Conservation (phyloP, 2,888 invertebrate genomes). For the Shargacucullia verbasci region DNA sequence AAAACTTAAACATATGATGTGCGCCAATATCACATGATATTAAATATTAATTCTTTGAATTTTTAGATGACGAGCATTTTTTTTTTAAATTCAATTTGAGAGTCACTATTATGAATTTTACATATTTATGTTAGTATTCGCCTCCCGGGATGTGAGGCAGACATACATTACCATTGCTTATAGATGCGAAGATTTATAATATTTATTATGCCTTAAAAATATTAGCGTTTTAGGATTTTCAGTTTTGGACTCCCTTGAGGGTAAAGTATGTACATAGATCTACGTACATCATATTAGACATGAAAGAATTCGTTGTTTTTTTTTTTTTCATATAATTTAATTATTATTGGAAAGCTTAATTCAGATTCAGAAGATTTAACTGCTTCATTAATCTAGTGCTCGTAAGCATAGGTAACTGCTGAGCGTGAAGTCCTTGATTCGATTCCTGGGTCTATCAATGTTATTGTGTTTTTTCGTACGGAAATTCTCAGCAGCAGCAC, state of each 20-base stretch:
- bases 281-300: too few relatives aligned
- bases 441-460: too few relatives aligned
- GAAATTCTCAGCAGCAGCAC: too few relatives aligned
- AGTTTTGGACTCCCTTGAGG: slow-evolving; percentile 10
- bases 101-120: slow-evolving; percentile 11
- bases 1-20: neutral
- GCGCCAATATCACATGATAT: neutral
- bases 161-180: slow-evolving; percentile 21
- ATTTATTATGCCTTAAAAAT: slow-evolving; percentile 32
- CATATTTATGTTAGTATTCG: slow-evolving; percentile 16
- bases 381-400: too few relatives aligned
- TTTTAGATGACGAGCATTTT: neutral
- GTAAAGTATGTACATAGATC: slow-evolving; percentile 14
- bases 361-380: too few relatives aligned
- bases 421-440: too few relatives aligned
- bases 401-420: too few relatives aligned
- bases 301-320: too few relatives aligned
- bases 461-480: too few relatives aligned
- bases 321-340: too few relatives aligned
- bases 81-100: slow-evolving; percentile 23
- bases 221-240: slow-evolving; percentile 28
- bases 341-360: too few relatives aligned
- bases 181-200: slow-evolving; percentile 32
- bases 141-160: slow-evolving; percentile 20
- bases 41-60: slow-evolving; percentile 5